A percentile compares a stretch with the other conserved stretches of the same genome.
phyloP scores from a whole-genome alignment of 2,888 invertebrate species.

The Noctua janthe region DNA sequence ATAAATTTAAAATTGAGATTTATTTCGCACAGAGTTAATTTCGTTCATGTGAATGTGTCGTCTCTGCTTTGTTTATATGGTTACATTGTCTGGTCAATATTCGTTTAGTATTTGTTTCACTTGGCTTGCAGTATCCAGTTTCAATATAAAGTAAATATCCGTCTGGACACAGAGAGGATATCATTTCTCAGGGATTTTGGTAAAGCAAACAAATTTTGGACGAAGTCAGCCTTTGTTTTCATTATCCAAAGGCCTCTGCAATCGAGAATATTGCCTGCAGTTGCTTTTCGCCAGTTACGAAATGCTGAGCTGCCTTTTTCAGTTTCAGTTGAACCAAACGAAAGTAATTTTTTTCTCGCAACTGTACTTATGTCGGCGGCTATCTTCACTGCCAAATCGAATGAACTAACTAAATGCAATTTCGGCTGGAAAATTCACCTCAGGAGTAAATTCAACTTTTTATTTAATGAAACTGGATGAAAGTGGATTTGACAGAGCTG shows the following conservation, averaged over 20 bases:
- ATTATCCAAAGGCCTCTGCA: background rate
- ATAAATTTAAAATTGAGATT: constrained; percentile 57
- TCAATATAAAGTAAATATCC: constrained; percentile 50
- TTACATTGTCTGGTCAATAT: constrained; percentile 44
- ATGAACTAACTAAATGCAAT: constrained; percentile 35
- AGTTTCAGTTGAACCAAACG: background rate
- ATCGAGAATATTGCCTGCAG: constrained; percentile 6
- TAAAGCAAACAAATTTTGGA: background rate
- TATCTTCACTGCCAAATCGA: constrained; percentile 27
- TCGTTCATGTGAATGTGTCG: constrained; percentile 29
- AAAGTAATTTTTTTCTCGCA: constrained; percentile 15
- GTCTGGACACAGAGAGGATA: constrained; percentile 31
- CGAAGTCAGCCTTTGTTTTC: constrained; percentile 12
- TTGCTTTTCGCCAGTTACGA: background rate
- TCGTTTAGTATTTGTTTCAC: constrained; percentile 38
- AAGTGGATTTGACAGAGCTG: constrained; percentile 4
- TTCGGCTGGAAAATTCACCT: constrained; percentile 22
- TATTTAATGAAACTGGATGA: constrained; percentile 7
- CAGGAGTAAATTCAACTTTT: constrained; percentile 19
- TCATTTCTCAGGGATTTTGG: constrained; percentile 18
- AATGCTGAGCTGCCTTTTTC: constrained; percentile 11
- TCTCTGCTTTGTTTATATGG: constrained; percentile 28
- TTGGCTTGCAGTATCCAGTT: constrained; percentile 48
- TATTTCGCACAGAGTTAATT: constrained; percentile 47
- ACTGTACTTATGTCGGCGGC: background rate